A percentile compares a stretch with the other conserved stretches of the same genome.
phyloP scores from a whole-genome alignment of 2,113 vertebrate genomes.

The Marcusenius ussheri region DNA sequence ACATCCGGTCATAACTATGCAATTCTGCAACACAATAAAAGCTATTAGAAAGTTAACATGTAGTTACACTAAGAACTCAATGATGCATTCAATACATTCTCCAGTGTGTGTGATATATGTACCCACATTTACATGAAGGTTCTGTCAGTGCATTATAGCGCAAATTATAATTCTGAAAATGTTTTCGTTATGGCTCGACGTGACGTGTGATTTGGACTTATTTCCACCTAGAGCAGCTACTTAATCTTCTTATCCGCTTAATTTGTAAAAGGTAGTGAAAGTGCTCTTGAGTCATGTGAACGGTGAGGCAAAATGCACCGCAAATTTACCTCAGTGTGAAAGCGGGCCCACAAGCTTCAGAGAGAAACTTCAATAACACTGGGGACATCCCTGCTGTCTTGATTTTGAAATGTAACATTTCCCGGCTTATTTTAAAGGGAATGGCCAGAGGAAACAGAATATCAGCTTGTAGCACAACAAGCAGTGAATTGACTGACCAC shows the following conservation, averaged over 20 bases:
- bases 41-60: neutral
- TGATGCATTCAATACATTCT: neutral
- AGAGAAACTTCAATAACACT: neutral
- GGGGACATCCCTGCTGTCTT: neutral
- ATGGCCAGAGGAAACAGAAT: neutral
- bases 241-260: conserved; percentile 19
- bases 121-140: no score
- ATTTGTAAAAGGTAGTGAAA: conserved; percentile 14
- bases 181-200: neutral
- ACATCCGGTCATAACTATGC: neutral
- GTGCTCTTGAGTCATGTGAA: neutral
- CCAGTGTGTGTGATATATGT: neutral
- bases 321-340: neutral
- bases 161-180: conserved; percentile 15
- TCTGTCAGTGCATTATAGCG: neutral
- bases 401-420: neutral
- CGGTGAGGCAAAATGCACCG: neutral
- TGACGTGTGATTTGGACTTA: neutral
- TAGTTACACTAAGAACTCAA: neutral
- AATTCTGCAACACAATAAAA: neutral
- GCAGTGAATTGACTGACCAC: conserved; percentile 8
- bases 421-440: neutral
- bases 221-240: neutral
- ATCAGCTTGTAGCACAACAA: conserved; percentile 14
- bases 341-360: neutral